Conservation (phyloP, 2,888 invertebrate species). For the Hypena proboscidalis region DNA sequence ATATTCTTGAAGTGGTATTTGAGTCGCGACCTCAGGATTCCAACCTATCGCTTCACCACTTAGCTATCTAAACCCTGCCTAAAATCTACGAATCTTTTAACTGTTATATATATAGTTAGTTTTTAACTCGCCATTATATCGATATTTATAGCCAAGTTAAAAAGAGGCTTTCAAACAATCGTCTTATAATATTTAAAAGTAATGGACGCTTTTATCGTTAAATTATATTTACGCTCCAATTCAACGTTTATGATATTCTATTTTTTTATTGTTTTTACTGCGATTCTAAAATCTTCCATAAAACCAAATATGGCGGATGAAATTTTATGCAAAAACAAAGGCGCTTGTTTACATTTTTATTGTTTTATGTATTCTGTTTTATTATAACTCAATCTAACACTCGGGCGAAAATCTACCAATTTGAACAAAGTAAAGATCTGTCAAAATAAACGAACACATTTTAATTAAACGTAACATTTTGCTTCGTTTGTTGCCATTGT, state of each 20-base stretch:
- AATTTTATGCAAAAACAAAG: slow-evolving; percentile 16
- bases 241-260: slow-evolving; percentile 21
- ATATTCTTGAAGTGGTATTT: too few species aligned
- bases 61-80: too few species aligned
- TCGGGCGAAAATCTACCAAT: slow-evolving; percentile 29
- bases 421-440: slow-evolving; percentile 29
- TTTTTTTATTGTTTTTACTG: slow-evolving; percentile 24
- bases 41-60: too few species aligned
- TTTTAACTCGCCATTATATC: slow-evolving; percentile 11
- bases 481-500: slow-evolving; percentile 17
- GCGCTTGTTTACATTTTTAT: slow-evolving; percentile 23
- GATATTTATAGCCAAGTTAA: slow-evolving; percentile 13
- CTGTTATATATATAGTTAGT: too few species aligned
- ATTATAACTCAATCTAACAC: slow-evolving; percentile 23
- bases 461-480: slow-evolving; percentile 36
- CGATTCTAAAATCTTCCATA: slow-evolving; percentile 26
- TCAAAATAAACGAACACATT: slow-evolving; percentile 25
- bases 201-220: slow-evolving; percentile 9
- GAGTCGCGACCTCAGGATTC: too few species aligned
- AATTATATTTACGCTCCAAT: slow-evolving; percentile 12
- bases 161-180: too few species aligned
- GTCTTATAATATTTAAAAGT: slow-evolving; percentile 10
- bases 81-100: too few species aligned
- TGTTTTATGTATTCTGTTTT: slow-evolving; percentile 16
- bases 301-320: slow-evolving; percentile 14